Percentiles rank a stretch among this genome's conserved stretches.
These are phyloP conservation scores for Chlorodrepanis virens DNA, from an alignment of 2,113 vertebrate genomes.

Conservation along the genomic window DNA sequence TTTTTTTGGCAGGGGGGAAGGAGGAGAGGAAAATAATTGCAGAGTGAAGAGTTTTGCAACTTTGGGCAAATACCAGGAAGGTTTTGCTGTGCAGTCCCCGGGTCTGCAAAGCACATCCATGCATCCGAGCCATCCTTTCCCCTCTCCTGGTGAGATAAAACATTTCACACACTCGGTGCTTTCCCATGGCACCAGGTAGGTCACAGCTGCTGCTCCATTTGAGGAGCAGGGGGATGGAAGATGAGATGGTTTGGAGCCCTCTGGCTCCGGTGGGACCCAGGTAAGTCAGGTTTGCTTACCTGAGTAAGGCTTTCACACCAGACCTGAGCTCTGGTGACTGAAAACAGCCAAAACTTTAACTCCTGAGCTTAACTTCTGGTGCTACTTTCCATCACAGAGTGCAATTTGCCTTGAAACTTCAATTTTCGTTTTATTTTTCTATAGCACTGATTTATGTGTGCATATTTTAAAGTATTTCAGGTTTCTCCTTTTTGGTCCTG, in stretches of 20 bases:
- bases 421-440: neutral
- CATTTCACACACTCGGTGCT: neutral
- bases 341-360: neutral
- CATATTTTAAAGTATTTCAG: neutral
- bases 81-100: neutral
- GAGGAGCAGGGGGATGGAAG: neutral
- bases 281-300: neutral
- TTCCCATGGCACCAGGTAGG: neutral
- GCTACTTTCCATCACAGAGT: neutral
- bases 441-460: neutral
- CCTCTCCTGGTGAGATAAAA: neutral
- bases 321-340: neutral
- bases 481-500: neutral
- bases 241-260: neutral
- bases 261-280: neutral
- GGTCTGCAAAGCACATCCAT: neutral
- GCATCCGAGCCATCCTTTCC: neutral
- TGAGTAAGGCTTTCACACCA: neutral
- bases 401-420: neutral
- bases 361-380: neutral
- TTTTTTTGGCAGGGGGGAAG: rapidly evolving
- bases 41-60: conserved; percentile 59
- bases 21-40: neutral
- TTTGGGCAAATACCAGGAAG: neutral
- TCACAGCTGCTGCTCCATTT: neutral